Conservation (phyloP, 2,888 invertebrate species). For the Eretmocerus hayati region DNA sequence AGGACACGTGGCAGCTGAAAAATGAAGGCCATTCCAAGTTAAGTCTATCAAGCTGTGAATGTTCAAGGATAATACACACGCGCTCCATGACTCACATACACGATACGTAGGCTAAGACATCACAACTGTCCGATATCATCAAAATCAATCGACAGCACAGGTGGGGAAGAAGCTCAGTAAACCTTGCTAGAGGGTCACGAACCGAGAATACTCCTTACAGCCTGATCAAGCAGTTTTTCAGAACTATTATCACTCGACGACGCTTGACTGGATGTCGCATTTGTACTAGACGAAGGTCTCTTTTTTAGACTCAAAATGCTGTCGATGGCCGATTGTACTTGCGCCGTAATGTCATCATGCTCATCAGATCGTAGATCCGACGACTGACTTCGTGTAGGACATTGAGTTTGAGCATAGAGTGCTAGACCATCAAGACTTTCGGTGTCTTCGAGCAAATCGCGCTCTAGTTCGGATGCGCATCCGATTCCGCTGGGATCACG, state of each 20-base stretch:
- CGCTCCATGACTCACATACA: neutral
- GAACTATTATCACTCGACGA: conserved; percentile 34
- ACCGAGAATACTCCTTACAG: conserved; percentile 44
- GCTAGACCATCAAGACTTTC: conserved; percentile 42
- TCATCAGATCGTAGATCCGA: conserved; percentile 35
- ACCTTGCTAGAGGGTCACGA: conserved; percentile 47
- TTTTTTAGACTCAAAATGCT: conserved; percentile 67
- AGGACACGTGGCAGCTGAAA: conserved; percentile 40
- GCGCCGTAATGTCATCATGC: conserved; percentile 65
- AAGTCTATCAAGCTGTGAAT: conserved; percentile 1
- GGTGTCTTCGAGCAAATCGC: conserved; percentile 41
- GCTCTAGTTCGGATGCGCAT: conserved; percentile 40
- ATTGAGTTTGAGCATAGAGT: conserved; percentile 37
- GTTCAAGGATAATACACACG: conserved; percentile 14
- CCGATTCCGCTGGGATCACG: conserved; percentile 2
- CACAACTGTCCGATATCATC: too few species aligned
- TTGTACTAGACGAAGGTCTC: conserved; percentile 30
- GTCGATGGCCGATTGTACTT: conserved; percentile 74
- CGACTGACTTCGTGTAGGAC: conserved; percentile 25
- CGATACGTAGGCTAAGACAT: too few species aligned
- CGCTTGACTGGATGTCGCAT: conserved; percentile 21
- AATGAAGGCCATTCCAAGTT: conserved; percentile 23
- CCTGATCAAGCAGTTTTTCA: conserved; percentile 42
- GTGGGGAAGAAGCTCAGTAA: conserved; percentile 31
- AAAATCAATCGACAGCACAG: too few species aligned